Conservation (phyloP, 2,888 invertebrate species). For the Dendrolimus pini region DNA sequence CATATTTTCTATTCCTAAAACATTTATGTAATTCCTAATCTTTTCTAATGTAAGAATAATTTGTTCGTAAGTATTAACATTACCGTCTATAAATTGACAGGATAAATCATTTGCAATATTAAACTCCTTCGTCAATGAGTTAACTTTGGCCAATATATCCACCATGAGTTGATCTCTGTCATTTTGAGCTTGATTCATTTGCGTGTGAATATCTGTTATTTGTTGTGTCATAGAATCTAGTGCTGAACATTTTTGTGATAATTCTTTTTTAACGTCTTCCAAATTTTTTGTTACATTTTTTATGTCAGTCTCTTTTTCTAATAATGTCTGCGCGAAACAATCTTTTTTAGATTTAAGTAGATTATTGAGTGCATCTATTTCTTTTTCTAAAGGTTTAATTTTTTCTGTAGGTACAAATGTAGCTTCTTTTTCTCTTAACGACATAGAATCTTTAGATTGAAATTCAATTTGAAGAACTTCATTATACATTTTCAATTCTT, state of each 20-base stretch:
- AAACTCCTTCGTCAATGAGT: slow-evolving; percentile 20
- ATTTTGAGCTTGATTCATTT: slow-evolving; percentile 10
- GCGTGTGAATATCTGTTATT: slow-evolving; percentile 3
- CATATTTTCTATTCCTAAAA: slow-evolving; percentile 17
- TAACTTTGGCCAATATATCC: slow-evolving; percentile 26
- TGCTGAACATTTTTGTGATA: slow-evolving; percentile 23
- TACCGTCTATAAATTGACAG: slow-evolving; percentile 12
- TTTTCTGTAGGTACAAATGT: background rate
- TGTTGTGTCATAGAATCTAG: slow-evolving; percentile 14
- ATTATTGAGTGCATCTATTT: slow-evolving; percentile 14
- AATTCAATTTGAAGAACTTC: background rate
- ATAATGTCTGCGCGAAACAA: slow-evolving; percentile 16
- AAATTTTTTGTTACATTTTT: slow-evolving; percentile 12
- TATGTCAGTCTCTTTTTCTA: slow-evolving; percentile 17
- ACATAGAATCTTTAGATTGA: background rate
- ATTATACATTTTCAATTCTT: background rate
- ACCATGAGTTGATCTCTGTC: slow-evolving; percentile 25
- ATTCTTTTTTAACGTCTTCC: slow-evolving; percentile 14
- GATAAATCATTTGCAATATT: slow-evolving; percentile 22
- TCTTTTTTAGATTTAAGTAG: slow-evolving; percentile 21
- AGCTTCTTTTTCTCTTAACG: background rate
- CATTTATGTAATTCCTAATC: slow-evolving; percentile 25
- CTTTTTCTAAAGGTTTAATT: slow-evolving; percentile 4
- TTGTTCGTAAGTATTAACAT: slow-evolving; percentile 21
- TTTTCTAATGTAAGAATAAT: slow-evolving; percentile 35